Base-by-base conservation (phyloP, 1,140 invertebrate species). In the Bradysia coprophila region DNA sequence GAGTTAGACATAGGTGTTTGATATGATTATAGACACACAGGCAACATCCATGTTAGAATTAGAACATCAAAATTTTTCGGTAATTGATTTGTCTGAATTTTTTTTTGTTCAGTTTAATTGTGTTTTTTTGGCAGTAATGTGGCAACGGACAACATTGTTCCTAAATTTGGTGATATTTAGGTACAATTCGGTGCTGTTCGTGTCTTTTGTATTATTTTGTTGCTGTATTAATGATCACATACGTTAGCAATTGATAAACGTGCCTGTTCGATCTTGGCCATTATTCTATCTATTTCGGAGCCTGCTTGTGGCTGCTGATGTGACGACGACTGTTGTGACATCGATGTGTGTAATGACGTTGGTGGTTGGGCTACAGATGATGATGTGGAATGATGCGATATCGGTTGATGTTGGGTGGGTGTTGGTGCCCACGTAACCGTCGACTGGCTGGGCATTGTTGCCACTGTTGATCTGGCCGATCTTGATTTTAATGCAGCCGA, bases 261-360 rank as follows among this genome's bases (percentile, higher is more conserved):
- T 48, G 55, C 78, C 64, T 90, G 88, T 62, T 93, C 87, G 51
- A 93, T 85, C 69, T 91, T 92, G 45, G 86, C 86, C 81, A 93
- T 91, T 56, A 93, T 85, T 54, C 82, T 71, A 61, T 92, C 88
- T 52, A 93, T 89, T 65, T 93, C 86, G 21, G 76, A 75, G 76
- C 76, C 48, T 77, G 76, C 43, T 69, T 43, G 49, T 39, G 34
- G 49, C 42, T 2, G 56, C 56, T 54, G 61, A 63, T 21, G 55
- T 47, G 34, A 46, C 38, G n/a, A n/a, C n/a, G n/a, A n/a, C 23
- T 38, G 40, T 41, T 13, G 13, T 19, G 40, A 16, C 44, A 42
- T 45, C 51, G 22, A 34, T 39, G 23, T 34, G 45, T 19, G 23
- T 42, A 32, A 34, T 41, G 38, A 24, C 42, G 37, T 20, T 43